Evolutionary conservation across 2,797 vertebrate species (phyloP), one percentile per base, ranked within the genome.

Genomic region (Loriculus beryllinus): DNA sequence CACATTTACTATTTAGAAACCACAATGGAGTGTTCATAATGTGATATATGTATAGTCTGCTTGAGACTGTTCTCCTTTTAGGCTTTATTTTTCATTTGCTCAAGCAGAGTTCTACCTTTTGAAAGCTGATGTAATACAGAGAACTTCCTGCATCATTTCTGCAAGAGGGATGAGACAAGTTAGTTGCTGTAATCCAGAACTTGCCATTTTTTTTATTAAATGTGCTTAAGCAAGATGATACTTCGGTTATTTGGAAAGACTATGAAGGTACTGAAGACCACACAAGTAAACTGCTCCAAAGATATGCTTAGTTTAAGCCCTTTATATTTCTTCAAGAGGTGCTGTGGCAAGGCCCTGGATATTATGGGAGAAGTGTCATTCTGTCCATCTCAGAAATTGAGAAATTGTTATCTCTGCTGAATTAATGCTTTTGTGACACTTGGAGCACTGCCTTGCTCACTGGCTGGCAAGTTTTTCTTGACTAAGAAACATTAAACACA

Each of bases 21-120:
- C 54, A 35, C n/a, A 8, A 33, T 76, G 26, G 12, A 59, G 20
- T 40, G 12, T 21, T 62, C 21, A 17, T 80, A 63, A 40, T 43
- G 6, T 43, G 14, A 63, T 6, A 19, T 12, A 9, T 1, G 3
- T 0, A 0, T 35, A 28, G 15, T 42, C 4, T 82, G 5, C n/a
- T 83, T 42, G 20, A 71, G 12, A 5, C 15, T 70, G 4, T 49
- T 70, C 9, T 47, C 5, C 23, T 63, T 79, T 85, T 70, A 51
- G 22, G 20, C 26, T 31, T 47, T 18, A 29, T 42, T 51, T 65
- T 25, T 25, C 22, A 35, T 35, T 57, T 57, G 22, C 22, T 57
- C 56, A 57, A 35, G 20, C 8, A 51, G 29, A 86, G 49, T 28
- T 68, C 19, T 51, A 7, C 10, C 1, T n/a, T n/a, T 39, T 33